Evolutionary conservation across 2,797 vertebrate genomes (phyloP), one percentile per base, ranked within the genome.

Genomic region (Myripristis murdjan): DNA sequence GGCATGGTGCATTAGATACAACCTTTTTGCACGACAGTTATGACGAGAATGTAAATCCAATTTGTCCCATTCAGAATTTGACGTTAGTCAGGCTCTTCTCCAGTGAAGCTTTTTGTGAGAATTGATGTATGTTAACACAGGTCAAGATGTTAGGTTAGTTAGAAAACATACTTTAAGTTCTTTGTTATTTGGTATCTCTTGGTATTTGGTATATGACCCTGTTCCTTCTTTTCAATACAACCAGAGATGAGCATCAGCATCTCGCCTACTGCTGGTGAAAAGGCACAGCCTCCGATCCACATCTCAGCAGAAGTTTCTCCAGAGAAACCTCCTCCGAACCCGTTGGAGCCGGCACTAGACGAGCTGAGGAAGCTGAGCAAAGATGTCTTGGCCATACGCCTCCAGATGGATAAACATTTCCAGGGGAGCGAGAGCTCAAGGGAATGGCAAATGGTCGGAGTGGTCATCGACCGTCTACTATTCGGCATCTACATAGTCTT

Each of bases 401-500:
- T 46, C 5, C 81, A 91, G 18, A 1, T 90, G 39, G 90, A 91
- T 46, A 79, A 87, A 47, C 79, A 89, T 33, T 43, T 80, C 15
- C 52, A 14, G 8, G 51, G 65, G 2, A 72, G 43, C 11, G 20
- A 39, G 11, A 51, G 8, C 39, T 57, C 64, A 2, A 31, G 83
- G 52, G 84, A 90, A 1, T 87, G 86, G 88, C 59, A 64, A 2
- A 70, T 66, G 18, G 71, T 90, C 5, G 84, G 70, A 20, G 46
- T 56, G 16, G 44, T 93, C 22, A 56, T 93, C 0, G 91, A 94
- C 70, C 88, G 91, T 0, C 63, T 91, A 46, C 83, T 94, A 46
- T 93, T 94, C 1, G 24, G 56, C 65, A 6, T 87, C 12, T 93
- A 94, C 72, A 37, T 86, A 2, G 0, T 90, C 73, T 93, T 93